Conservation (phyloP, 2,113 vertebrate species). For the Osmerus mordax region DNA sequence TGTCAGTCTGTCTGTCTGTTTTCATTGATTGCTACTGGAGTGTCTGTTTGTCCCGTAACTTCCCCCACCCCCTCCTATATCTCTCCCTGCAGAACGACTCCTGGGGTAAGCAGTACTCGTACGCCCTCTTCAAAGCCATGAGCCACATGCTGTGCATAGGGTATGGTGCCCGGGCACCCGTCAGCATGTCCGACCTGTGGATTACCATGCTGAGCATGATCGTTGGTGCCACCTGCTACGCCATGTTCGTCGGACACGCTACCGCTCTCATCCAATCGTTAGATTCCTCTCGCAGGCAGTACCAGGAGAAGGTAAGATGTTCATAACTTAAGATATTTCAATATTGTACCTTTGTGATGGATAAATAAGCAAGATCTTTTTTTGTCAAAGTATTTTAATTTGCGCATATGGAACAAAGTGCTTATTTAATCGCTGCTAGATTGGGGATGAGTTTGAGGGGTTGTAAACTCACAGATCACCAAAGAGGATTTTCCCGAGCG, state of each 20-base stretch:
- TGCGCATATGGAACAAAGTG: neutral
- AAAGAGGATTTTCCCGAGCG: constrained; percentile 52
- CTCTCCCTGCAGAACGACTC: constrained; percentile 85
- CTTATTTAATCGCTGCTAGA: constrained; percentile 21
- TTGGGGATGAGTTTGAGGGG: constrained; percentile 30
- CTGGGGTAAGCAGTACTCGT: constrained; percentile 98
- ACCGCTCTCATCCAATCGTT: constrained; percentile 97
- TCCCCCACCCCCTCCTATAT: constrained; percentile 36
- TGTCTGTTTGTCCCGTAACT: constrained; percentile 36
- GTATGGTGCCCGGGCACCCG: constrained; percentile 91
- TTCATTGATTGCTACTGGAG: too few relatives aligned
- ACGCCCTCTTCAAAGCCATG: constrained; percentile 99
- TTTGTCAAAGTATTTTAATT: neutral
- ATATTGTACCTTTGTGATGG: neutral
- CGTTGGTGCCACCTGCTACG: constrained; percentile 96
- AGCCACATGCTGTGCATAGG: constrained; percentile 99
- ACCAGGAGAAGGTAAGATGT: constrained; percentile 94
- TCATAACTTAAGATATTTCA: neutral
- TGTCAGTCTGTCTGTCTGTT: constrained; percentile 36
- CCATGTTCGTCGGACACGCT: constrained; percentile 98
- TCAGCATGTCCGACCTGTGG: constrained; percentile 99
- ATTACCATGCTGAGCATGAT: constrained; percentile 99
- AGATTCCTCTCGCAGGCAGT: constrained; percentile 93
- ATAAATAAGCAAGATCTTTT: neutral
- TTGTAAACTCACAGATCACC: constrained; percentile 35